Evolutionary conservation across 2,113 vertebrate species (phyloP).

Genomic region (Sinocyclocheilus anophthalmus): DNA sequence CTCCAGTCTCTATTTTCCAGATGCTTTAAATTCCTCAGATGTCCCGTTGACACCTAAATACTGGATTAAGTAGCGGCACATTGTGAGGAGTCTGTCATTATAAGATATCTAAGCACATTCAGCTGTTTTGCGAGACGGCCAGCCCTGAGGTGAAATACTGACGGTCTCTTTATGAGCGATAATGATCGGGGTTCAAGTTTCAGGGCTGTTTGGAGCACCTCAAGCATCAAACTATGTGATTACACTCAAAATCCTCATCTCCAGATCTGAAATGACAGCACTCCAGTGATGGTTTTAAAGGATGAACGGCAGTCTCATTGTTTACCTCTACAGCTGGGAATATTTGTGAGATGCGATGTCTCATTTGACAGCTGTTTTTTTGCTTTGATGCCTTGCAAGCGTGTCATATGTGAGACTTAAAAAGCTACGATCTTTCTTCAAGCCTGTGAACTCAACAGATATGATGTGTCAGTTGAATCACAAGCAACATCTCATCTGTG

Average conservation of each 20-base stretch:
- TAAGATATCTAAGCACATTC: slow-evolving; percentile 2
- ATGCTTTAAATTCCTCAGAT: slow-evolving; percentile 24
- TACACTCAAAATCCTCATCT: slow-evolving; percentile 6
- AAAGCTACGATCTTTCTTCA: background rate
- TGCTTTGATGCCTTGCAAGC: slow-evolving; percentile 11
- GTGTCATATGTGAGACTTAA: background rate
- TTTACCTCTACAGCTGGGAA: slow-evolving; percentile 3
- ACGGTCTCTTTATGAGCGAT: background rate
- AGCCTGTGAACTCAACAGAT: background rate
- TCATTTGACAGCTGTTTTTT: slow-evolving; percentile 17
- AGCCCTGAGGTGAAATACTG: background rate
- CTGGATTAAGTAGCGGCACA: background rate
- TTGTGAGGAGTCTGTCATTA: slow-evolving; percentile 27
- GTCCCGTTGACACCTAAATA: slow-evolving; percentile 26
- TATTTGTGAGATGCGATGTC: background rate
- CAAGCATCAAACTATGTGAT: background rate
- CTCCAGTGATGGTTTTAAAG: background rate
- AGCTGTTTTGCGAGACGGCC: background rate
- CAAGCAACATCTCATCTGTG: slow-evolving; percentile 16
- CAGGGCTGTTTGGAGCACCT: background rate
- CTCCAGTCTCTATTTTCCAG: background rate
- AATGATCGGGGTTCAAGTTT: slow-evolving; percentile 9
- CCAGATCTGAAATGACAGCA: background rate
- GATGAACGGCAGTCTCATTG: background rate
- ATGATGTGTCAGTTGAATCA: background rate